A percentile compares a stretch with the other conserved stretches of the same genome.
Evolutionary conservation across 53 echinoderm and acorn worm genomes (phyloP).

Genomic region (Hippasteria phrygiana): DNA sequence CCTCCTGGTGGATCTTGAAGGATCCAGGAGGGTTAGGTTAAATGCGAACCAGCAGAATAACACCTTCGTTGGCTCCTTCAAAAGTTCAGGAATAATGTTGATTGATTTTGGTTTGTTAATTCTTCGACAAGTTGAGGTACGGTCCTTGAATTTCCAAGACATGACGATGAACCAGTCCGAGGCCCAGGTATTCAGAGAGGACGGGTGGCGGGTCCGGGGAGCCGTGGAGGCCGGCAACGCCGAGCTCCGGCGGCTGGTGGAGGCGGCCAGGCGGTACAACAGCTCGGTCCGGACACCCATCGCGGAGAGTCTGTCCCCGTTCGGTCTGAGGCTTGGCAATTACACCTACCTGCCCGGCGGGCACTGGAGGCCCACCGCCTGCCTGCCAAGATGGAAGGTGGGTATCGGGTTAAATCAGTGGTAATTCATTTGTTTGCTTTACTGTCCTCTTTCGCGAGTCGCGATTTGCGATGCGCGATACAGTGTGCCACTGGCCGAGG

Average conservation of each 20-base stretch:
- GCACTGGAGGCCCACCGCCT: conserved; percentile 59
- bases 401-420: too few relatives aligned
- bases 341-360: conserved; percentile 71
- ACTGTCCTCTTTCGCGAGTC: too few relatives aligned
- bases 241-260: neutral
- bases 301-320: conserved; percentile 10
- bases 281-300: conserved; percentile 22
- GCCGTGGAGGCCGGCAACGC: neutral
- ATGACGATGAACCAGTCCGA: neutral
- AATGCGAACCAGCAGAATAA: too few relatives aligned
- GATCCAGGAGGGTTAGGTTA: too few relatives aligned
- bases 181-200: neutral
- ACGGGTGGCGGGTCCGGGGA: neutral
- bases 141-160: neutral
- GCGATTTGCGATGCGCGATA: too few relatives aligned
- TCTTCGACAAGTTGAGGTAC: neutral
- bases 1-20: too few relatives aligned
- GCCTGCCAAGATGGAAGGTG: conserved; percentile 77
- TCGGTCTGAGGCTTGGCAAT: conserved; percentile 17
- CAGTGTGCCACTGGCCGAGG: too few relatives aligned
- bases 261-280: neutral
- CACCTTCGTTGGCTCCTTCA: too few relatives aligned
- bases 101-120: too few relatives aligned
- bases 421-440: too few relatives aligned
- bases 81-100: too few relatives aligned